Percentiles rank a stretch among this genome's conserved stretches.
These are phyloP conservation scores for Trissonchulus sp. DNA, from an alignment of 2,888 invertebrate species.

Conservation along the genomic window DNA sequence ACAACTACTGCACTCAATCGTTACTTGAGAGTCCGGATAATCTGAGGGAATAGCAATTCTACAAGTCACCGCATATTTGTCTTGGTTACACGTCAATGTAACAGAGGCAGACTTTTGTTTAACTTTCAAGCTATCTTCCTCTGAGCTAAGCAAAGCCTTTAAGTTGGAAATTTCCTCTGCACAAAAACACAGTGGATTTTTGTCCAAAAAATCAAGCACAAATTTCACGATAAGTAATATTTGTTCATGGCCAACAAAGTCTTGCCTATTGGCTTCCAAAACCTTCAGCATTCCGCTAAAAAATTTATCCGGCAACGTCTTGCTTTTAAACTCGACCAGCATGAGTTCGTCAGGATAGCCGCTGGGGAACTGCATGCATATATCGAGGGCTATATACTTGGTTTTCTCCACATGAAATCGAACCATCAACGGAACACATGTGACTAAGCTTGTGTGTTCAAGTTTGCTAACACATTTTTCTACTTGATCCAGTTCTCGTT, in stretches of 20 bases:
- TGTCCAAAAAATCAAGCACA: constrained; percentile 63
- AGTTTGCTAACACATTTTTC: not conserved
- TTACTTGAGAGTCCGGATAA: constrained; percentile 61
- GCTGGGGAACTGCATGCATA: constrained; percentile 64
- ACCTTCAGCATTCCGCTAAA: constrained; percentile 62
- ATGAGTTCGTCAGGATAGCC: constrained; percentile 62
- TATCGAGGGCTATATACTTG: constrained; percentile 61
- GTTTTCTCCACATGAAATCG: constrained; percentile 65
- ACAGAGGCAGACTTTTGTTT: not conserved
- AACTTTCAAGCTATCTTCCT: constrained; percentile 62
- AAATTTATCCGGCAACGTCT: constrained; percentile 63
- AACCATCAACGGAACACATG: constrained; percentile 64
- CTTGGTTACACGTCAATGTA: not conserved
- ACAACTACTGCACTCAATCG: constrained; percentile 60
- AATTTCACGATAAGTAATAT: constrained; percentile 62
- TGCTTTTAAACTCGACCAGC: constrained; percentile 66
- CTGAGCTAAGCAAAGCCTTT: constrained; percentile 57
- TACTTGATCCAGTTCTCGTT: not conserved
- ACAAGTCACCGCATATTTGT: constrained; percentile 61
- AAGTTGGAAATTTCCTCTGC: constrained; percentile 65
- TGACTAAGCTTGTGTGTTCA: constrained; percentile 55
- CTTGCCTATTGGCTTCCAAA: constrained; percentile 62
- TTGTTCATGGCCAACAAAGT: constrained; percentile 58
- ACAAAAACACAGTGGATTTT: constrained; percentile 67
- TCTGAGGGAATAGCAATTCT: constrained; percentile 62